A percentile compares a stretch with the other conserved stretches of the same genome.
These are phyloP conservation scores for Hucho hucho DNA, from an alignment of 2,113 vertebrate species.

Conservation along the genomic window DNA sequence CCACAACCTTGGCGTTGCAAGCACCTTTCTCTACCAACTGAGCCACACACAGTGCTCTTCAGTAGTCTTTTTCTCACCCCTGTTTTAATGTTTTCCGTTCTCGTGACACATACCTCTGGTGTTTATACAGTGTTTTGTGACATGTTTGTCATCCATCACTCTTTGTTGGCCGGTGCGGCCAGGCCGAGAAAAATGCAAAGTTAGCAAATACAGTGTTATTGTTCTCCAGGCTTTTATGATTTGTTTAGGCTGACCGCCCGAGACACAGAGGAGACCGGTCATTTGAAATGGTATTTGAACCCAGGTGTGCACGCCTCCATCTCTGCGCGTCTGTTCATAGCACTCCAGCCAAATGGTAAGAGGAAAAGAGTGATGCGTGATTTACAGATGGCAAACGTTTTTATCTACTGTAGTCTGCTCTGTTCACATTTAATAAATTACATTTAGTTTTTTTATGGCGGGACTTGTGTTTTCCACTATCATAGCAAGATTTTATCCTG, in stretches of 20 bases:
- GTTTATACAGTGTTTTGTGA: slow-evolving; percentile 27
- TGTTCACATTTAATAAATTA: too few relatives aligned
- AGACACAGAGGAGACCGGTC: slow-evolving; percentile 14
- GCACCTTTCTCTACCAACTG: too few relatives aligned
- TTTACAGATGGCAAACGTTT: not conserved
- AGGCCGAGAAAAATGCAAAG: slow-evolving; percentile 28
- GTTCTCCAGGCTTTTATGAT: slow-evolving; percentile 28
- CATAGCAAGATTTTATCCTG: too few relatives aligned
- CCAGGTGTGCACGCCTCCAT: not conserved
- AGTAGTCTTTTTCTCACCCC: not conserved
- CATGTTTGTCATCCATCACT: slow-evolving; percentile 16
- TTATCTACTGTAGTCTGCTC: slow-evolving; percentile 5
- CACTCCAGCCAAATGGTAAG: not conserved
- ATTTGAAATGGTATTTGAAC: not conserved
- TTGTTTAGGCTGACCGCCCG: slow-evolving; percentile 41
- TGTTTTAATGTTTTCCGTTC: slow-evolving; percentile 5
- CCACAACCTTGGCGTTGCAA: too few relatives aligned
- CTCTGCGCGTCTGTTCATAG: not conserved
- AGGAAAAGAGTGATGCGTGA: not conserved
- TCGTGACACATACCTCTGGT: slow-evolving; percentile 7
- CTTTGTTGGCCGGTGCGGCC: slow-evolving; percentile 20
- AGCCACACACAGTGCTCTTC: not conserved
- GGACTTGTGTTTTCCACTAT: too few relatives aligned
- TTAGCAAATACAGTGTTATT: slow-evolving; percentile 51
- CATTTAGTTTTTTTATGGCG: too few relatives aligned